Evolutionary conservation across 2,888 invertebrate genomes (phyloP).

Genomic region (Germaria angustata): DNA sequence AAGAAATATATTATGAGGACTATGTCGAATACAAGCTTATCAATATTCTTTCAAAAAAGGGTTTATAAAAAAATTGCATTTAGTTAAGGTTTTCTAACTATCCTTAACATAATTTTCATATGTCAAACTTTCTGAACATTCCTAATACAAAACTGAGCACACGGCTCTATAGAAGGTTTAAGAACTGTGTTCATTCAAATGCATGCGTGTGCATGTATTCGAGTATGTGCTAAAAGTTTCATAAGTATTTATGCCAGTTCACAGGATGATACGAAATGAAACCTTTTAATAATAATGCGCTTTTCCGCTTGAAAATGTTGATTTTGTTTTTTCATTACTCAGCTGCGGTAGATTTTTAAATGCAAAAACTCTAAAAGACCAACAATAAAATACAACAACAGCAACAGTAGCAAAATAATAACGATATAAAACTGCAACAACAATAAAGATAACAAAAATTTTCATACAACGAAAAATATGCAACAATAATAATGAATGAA

Average conservation of each 20-base stretch:
- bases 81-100: too few species aligned
- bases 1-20: too few species aligned
- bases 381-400: slow-evolving; percentile 9
- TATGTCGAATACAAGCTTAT: too few species aligned
- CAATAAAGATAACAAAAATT: not conserved
- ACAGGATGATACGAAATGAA: slow-evolving; percentile 50
- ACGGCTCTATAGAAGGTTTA: not conserved
- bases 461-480: not conserved
- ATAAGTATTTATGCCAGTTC: slow-evolving; percentile 50
- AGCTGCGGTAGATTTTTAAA: slow-evolving; percentile 22
- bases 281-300: slow-evolving; percentile 65
- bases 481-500: slow-evolving; percentile 56
- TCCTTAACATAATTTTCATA: too few species aligned
- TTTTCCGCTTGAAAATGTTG: slow-evolving; percentile 65
- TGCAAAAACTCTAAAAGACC: not conserved
- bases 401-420: not conserved
- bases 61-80: too few species aligned
- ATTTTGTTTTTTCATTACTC: slow-evolving; percentile 48
- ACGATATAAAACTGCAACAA: slow-evolving; percentile 6
- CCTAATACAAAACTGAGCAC: not conserved
- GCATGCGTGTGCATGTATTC: not conserved
- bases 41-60: too few species aligned
- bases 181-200: not conserved
- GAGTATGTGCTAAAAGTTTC: slow-evolving; percentile 3
- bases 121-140: not conserved